Evolutionary conservation across 2,797 vertebrate species (phyloP), one percentile per base, ranked within the genome.

Genomic region (Helostoma temminkii): DNA sequence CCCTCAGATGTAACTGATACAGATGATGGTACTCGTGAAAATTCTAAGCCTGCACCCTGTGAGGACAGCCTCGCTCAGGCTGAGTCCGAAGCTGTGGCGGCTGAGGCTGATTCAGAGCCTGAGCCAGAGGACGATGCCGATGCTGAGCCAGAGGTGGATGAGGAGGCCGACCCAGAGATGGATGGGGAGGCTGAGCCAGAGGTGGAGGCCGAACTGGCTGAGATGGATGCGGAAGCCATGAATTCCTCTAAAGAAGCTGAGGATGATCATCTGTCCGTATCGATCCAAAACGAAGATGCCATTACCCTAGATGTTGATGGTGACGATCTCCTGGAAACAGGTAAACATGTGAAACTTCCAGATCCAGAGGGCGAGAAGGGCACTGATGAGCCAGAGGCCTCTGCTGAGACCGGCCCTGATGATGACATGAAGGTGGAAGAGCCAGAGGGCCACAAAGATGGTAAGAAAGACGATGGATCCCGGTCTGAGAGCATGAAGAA

Each of bases 261-360:
- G 91, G 97, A 99, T 55, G 98, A 99, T 96, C 97, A 98, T 94
- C 96, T 99, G 76, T 99, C 96, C 80, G 97, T 99, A 95, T 98
- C 96, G 94, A 97, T 99, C 95, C 98, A 96, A 95, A 98, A 98
- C 61, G 98, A 99, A 96, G 98, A 99, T 93, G 97, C 97, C 95
- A 96, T 99, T 95, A 99, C 98, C 88, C 94, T 99, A 90, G 98
- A 99, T 95, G 97, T 98, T 93, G 98, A 99, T 97, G 98, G 98
- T 72, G 98, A 99, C 91, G 98, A 99, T 92, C 98, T 99, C 93
- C 96, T 99, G 95, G 98, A 99, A 95, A 98, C 98, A 99, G 98
- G 98, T 99, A 99, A 99, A 99, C 98, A 98, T 97, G 94, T 98
- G 96, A 99, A 98, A 99, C 96, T 98, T 98, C 96, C 97, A 98